Conservation (phyloP, 2,888 invertebrate genomes). For the Zele albiditarsus region DNA sequence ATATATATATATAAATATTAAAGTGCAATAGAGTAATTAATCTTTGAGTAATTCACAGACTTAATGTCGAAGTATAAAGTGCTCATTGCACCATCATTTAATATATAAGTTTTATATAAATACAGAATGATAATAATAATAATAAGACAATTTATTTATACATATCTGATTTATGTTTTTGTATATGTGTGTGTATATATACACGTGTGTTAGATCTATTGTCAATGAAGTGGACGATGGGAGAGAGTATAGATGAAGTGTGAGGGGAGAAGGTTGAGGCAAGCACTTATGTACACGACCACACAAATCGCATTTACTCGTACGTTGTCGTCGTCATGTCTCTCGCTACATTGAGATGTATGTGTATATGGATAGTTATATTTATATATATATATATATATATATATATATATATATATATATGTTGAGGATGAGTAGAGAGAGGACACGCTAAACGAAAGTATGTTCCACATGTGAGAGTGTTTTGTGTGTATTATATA, state of each 20-base stretch:
- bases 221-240: not conserved
- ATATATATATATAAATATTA: not conserved
- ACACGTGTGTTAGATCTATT: not conserved
- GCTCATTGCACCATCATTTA: conserved; percentile 16
- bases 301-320: not conserved
- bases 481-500: conserved; percentile 5
- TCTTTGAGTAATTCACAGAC: not conserved
- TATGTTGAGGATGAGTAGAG: not conserved
- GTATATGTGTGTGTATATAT: not conserved
- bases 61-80: conserved; percentile 3
- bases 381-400: not conserved
- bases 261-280: conserved; percentile 3
- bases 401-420: not conserved
- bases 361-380: not conserved
- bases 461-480: conserved; percentile 1
- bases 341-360: not conserved
- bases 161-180: not conserved
- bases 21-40: not conserved
- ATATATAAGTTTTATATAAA: not conserved
- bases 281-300: conserved; percentile 3
- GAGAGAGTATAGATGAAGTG: not conserved
- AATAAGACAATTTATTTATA: not conserved
- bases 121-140: not conserved
- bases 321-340: not conserved
- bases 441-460: conserved; percentile 6